Base-by-base conservation (phyloP, 2,113 vertebrate genomes). In the Pongo pygmaeus region DNA sequence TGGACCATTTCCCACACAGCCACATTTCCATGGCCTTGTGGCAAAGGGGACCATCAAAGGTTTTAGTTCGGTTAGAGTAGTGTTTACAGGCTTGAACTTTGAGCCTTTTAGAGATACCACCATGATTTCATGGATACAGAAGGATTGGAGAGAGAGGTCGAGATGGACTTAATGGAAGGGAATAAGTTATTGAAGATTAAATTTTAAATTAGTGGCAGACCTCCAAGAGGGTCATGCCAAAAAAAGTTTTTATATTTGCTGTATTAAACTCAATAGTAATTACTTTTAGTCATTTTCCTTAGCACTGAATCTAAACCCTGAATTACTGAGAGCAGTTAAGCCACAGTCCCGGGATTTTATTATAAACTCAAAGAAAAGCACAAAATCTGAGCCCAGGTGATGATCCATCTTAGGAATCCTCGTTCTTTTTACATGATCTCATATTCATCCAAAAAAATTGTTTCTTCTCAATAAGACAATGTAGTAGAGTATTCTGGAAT, bases 361-460 rank as follows among this genome's bases (percentile, higher is more conserved):
- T 78, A 64, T 93, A 74, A 90, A 96, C n/a, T 64, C 43, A 87
- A 92, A 96, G 46, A 89, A 95, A 97, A 98, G 96, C 97, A 97
- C 80, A 91, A 85, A 35, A 89, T 69, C 25, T 96, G 55, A 84
- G 48, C 59, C 78, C 67, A 93, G n/a, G 13, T 79, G 87, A 74
- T 79, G 50, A 77, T 27, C 30, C 4, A 38, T 77, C 61, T 87
- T 85, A 92, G 84, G 57, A 94, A 50, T 69, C 27, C 25, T 69
- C 27, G 43, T 87, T 89, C 40, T 84, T 85, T 46, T 96, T 84
- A 70, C 23, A 64, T 50, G 48, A 88, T 52, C 8, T 95, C 78
- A 90, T 61, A 64, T 59, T 95, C 27, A 91, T 89, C 22, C 32
- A 70, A 67, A 78, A 50, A 72, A 13, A 22, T 48, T 69, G 64